A percentile compares a stretch with the other conserved stretches of the same genome.
Conservation (phyloP, 2,888 invertebrate species). For the Cheilosia variabilis region DNA sequence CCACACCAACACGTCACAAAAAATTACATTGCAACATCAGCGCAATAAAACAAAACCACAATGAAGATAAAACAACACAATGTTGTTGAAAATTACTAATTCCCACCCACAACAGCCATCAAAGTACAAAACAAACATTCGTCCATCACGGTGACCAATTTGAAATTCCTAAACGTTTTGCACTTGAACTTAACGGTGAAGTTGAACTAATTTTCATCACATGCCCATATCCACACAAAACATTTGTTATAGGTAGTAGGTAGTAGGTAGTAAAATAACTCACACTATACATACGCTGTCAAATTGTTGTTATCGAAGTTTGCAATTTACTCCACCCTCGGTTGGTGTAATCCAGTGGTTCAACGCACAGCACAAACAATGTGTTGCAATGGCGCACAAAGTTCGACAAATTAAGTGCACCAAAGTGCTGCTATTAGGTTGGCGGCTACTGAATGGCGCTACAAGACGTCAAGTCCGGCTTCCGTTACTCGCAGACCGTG, state of each 20-base stretch:
- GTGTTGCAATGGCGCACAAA: conserved; percentile 43
- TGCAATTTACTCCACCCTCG: conserved; percentile 19
- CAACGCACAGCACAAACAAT: conserved; percentile 37
- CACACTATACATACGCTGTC: conserved; percentile 47
- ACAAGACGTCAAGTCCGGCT: conserved; percentile 51
- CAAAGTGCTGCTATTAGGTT: conserved; percentile 36
- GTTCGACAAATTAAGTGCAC: conserved; percentile 33
- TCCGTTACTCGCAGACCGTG: conserved; percentile 37
- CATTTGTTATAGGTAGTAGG: neutral
- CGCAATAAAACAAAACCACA: conserved; percentile 11
- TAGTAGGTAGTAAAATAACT: conserved; percentile 25
- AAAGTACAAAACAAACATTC: conserved; percentile 20
- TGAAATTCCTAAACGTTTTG: conserved; percentile 62
- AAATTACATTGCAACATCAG: conserved; percentile 22
- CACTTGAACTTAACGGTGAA: conserved; percentile 67
- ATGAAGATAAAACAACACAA: conserved; percentile 11
- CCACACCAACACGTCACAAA: neutral
- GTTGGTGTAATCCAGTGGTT: conserved; percentile 55
- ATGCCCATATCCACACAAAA: neutral
- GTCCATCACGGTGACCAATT: conserved; percentile 39
- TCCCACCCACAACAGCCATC: conserved; percentile 51
- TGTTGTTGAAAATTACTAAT: conserved; percentile 40
- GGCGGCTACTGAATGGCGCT: conserved; percentile 42
- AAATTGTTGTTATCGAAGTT: conserved; percentile 10
- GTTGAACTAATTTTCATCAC: conserved; percentile 37